A percentile compares a stretch with the other conserved stretches of the same genome.
These are phyloP conservation scores for Piprites chloris DNA, from an alignment of 2,113 vertebrate genomes.

Conservation along the genomic window DNA sequence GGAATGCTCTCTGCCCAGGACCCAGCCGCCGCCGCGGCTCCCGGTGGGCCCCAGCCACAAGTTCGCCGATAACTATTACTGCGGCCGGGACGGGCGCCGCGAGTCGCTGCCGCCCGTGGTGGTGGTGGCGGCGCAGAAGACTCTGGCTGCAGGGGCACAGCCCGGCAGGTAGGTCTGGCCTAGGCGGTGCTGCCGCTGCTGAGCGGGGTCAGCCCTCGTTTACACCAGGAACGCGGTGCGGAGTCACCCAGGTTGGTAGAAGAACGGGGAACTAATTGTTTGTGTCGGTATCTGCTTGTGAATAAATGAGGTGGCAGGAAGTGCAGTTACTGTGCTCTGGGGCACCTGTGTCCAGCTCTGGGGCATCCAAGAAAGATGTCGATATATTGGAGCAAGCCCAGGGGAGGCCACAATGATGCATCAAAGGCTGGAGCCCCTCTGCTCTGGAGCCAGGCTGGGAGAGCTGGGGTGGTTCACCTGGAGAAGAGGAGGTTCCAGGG, in stretches of 20 bases:
- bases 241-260: too few species aligned
- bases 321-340: background rate
- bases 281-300: fast-evolving
- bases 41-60: slow-evolving; percentile 90
- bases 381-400: background rate
- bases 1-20: slow-evolving; percentile 55
- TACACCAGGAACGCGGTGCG: fast-evolving
- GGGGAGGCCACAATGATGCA: background rate
- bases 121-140: slow-evolving; percentile 81
- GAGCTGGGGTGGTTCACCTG: background rate
- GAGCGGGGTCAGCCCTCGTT: too few species aligned
- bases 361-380: background rate
- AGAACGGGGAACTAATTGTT: background rate
- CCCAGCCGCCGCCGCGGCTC: slow-evolving; percentile 85
- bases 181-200: fast-evolving
- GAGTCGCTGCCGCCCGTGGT: slow-evolving; percentile 79
- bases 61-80: slow-evolving; percentile 86
- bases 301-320: background rate
- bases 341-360: background rate
- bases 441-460: background rate
- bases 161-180: slow-evolving; percentile 75
- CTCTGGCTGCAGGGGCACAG: slow-evolving; percentile 57
- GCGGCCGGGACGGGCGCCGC: slow-evolving; percentile 86
- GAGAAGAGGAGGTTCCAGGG: background rate
- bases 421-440: background rate